Evolutionary conservation across 2,797 vertebrate genomes (phyloP), one percentile per base, ranked within the genome.

Genomic region (Antrozous pallidus): DNA sequence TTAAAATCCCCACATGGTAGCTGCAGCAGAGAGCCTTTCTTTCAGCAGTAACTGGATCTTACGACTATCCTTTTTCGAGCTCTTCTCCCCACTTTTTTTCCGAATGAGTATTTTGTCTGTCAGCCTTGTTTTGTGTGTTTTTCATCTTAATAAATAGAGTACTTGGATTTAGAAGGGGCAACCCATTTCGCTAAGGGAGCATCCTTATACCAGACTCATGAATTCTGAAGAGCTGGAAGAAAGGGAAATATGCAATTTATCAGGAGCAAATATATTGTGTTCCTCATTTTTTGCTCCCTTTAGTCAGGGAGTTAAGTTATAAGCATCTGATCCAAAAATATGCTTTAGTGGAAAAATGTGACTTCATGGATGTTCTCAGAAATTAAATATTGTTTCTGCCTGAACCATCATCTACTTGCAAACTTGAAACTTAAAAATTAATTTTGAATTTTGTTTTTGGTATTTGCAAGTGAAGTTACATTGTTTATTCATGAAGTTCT

Each of bases 401-500:
- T 94, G 77, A 88, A 86, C 51, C 36, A 91, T 36, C 78, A 56
- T 96, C 91, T 85, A 36, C 73, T 94, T 94, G 65, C 93, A 86
- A 96, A 90, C 85, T 33, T 73, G 77, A 96, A 95, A 91, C 95
- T 92, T 95, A 90, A 94, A 96, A 96, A 93, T 96, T 97, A 96
- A 95, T 96, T 95, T 96, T 97, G 84, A 95, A 85, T 90, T 97
- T 96, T 96, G 91, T 97, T 95, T 95, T 95, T 96, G 96, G 96
- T 94, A 96, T 95, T 95, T 90, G 84, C 88, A 90, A 97, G 80
- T 93, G 93, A 95, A 85, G 47, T 88, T 96, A 91, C 78, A 96
- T 96, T 94, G 94, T 95, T 97, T 96, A 97, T 97, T 97, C 92
- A 97, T 97, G 95, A 97, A 96, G 84, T 95, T 97, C 97, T 96